These are phyloP conservation scores for Micropoecilia bifurca DNA, from an alignment of 2,797 vertebrate genomes.

Conservation along the genomic window DNA sequence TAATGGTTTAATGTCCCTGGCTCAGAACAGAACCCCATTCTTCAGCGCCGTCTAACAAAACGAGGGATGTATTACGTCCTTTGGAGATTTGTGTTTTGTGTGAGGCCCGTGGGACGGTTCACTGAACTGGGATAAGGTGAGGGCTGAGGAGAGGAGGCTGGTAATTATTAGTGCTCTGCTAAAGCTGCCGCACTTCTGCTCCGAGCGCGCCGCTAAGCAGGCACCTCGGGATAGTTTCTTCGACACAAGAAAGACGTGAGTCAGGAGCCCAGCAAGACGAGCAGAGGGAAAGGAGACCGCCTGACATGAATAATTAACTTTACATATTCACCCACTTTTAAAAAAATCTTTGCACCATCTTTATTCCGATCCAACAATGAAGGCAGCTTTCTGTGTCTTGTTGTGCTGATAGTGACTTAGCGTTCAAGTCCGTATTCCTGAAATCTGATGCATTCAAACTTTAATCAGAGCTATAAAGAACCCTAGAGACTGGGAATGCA, in stretches of 20 bases:
- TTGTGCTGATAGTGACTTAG: slow-evolving; percentile 21
- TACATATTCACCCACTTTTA: slow-evolving; percentile 36
- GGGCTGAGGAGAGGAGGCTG: slow-evolving; percentile 37
- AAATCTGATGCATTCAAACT: slow-evolving; percentile 45
- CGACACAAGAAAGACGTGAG: slow-evolving; percentile 50
- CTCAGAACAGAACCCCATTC: slow-evolving; percentile 23
- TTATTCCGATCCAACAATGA: slow-evolving; percentile 43
- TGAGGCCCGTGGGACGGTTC: slow-evolving; percentile 12
- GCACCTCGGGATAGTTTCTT: slow-evolving; percentile 49
- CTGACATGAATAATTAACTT: slow-evolving; percentile 69
- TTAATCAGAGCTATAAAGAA: slow-evolving; percentile 64
- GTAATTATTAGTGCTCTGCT: slow-evolving; percentile 55
- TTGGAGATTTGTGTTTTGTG: slow-evolving; percentile 20
- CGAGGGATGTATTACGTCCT: slow-evolving; percentile 37
- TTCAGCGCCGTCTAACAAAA: slow-evolving; percentile 33
- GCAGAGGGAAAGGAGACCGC: slow-evolving; percentile 42
- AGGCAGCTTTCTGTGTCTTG: slow-evolving; percentile 33
- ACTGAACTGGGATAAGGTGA: slow-evolving; percentile 47
- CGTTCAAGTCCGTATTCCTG: slow-evolving; percentile 14
- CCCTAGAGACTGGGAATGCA: slow-evolving; percentile 44
- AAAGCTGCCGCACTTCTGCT: slow-evolving; percentile 41
- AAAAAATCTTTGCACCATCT: slow-evolving; percentile 43
- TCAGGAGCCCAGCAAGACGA: slow-evolving; percentile 51
- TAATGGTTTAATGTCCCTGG: slow-evolving; percentile 8
- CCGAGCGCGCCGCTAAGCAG: slow-evolving; percentile 34